Evolutionary conservation across 2,113 vertebrate genomes (phyloP).

Genomic region (Hyla sarda): DNA sequence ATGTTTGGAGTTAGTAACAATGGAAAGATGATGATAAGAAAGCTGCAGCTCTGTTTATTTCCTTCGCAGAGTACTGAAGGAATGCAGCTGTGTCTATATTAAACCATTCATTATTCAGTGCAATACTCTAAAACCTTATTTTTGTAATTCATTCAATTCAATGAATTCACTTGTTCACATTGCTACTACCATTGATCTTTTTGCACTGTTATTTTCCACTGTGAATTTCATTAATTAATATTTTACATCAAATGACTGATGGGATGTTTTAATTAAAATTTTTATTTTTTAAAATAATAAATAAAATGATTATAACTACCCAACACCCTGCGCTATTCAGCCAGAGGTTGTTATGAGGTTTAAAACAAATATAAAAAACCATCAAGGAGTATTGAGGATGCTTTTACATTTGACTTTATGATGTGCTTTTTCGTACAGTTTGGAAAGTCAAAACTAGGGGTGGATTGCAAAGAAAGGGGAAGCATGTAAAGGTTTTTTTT

Average conservation of each 20-base stretch:
- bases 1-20: not conserved
- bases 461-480: no score
- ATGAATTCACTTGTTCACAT: conserved; percentile 16
- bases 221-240: conserved; percentile 26
- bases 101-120: conserved; percentile 38
- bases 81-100: conserved; percentile 33
- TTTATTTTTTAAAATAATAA: not conserved
- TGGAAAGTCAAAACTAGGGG: no score
- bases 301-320: not conserved
- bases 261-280: not conserved
- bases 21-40: conserved; percentile 13
- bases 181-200: conserved; percentile 9
- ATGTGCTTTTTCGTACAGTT: not conserved
- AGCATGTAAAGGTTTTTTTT: no score
- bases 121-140: conserved; percentile 38
- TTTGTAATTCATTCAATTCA: not conserved
- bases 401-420: no score
- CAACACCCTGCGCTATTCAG: not conserved
- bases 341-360: not conserved
- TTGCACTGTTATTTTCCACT: not conserved
- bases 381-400: no score
- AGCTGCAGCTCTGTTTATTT: conserved; percentile 24
- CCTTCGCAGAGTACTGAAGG: not conserved
- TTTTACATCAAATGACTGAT: conserved; percentile 7
- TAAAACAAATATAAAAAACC: no score